These are phyloP conservation scores for Enteromius mattozi DNA, from an alignment of 2,797 vertebrate species.

Conservation along the genomic window DNA sequence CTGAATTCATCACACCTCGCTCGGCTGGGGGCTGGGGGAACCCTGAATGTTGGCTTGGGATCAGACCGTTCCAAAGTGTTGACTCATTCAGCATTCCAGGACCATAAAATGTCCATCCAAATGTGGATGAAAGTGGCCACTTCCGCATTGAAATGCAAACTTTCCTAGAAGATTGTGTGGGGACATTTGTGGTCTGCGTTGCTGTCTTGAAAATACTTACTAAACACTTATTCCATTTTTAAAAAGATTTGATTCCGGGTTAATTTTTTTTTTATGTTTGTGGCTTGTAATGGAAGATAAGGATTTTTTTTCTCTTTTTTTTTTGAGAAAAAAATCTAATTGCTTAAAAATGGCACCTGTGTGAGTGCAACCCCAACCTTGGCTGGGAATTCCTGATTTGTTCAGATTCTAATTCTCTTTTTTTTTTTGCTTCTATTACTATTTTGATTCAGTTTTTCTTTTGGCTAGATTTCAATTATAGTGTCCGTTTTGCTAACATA, in stretches of 20 bases:
- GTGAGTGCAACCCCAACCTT: neutral
- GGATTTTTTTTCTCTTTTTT: neutral
- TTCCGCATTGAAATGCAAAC: neutral
- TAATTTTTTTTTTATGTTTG: neutral
- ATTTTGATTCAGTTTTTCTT: neutral
- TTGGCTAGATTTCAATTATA: neutral
- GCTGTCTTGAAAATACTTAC: neutral
- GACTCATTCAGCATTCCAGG: slow-evolving; percentile 42
- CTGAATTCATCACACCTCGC: neutral
- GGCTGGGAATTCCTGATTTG: neutral
- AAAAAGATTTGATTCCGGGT: neutral
- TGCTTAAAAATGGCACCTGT: neutral
- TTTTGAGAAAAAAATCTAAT: neutral
- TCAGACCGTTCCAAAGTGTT: slow-evolving; percentile 23
- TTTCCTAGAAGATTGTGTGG: neutral
- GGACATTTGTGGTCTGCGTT: neutral
- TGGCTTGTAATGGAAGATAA: neutral
- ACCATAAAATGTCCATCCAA: slow-evolving; percentile 20
- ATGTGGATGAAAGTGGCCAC: slow-evolving; percentile 22
- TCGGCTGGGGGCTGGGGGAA: slow-evolving; percentile 16
- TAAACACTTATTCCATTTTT: neutral
- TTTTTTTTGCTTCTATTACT: neutral
- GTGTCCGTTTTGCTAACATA: neutral
- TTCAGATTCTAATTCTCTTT: neutral
- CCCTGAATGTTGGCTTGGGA: slow-evolving; percentile 16